Percentiles rank a stretch among this genome's conserved stretches.
phyloP scores from a whole-genome alignment of 2,797 vertebrate species.

The Pelochelys cantorii region DNA sequence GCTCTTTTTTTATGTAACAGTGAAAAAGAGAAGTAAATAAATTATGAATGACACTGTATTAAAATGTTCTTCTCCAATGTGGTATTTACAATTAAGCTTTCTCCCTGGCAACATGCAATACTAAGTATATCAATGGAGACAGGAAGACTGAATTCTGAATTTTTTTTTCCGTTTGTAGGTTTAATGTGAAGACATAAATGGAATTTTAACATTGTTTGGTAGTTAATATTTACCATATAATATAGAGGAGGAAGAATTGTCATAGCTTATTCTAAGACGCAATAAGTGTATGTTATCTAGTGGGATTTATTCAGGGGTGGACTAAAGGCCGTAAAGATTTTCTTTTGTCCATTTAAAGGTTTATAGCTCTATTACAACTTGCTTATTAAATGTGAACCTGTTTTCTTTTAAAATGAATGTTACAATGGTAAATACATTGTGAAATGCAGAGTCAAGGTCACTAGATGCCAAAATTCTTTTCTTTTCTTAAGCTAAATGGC shows the following conservation, averaged over 20 bases:
- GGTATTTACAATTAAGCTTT: not conserved
- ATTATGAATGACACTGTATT: rapidly evolving
- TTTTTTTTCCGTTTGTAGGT: not conserved
- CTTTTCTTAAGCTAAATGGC: not conserved
- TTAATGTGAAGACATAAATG: slow-evolving; percentile 43
- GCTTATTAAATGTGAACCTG: slow-evolving; percentile 67
- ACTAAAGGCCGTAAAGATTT: slow-evolving; percentile 58
- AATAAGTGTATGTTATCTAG: slow-evolving; percentile 42
- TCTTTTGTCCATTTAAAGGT: slow-evolving; percentile 63
- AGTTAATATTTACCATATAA: slow-evolving; percentile 32
- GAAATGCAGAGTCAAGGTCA: slow-evolving; percentile 67
- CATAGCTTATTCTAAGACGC: not conserved
- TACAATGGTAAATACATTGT: slow-evolving; percentile 59
- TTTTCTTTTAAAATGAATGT: slow-evolving; percentile 64
- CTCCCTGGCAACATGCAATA: not conserved
- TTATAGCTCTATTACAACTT: slow-evolving; percentile 68
- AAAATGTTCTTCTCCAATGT: not conserved
- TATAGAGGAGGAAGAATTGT: not conserved
- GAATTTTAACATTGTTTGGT: slow-evolving; percentile 31
- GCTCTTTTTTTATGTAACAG: not conserved
- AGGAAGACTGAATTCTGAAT: not conserved
- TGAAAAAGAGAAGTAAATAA: not conserved
- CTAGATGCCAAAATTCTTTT: slow-evolving; percentile 42
- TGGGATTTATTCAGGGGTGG: slow-evolving; percentile 67
- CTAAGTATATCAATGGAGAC: not conserved